These are phyloP conservation scores for Littorina saxatilis DNA, from an alignment of 1,140 invertebrate species.

Conservation along the genomic window DNA sequence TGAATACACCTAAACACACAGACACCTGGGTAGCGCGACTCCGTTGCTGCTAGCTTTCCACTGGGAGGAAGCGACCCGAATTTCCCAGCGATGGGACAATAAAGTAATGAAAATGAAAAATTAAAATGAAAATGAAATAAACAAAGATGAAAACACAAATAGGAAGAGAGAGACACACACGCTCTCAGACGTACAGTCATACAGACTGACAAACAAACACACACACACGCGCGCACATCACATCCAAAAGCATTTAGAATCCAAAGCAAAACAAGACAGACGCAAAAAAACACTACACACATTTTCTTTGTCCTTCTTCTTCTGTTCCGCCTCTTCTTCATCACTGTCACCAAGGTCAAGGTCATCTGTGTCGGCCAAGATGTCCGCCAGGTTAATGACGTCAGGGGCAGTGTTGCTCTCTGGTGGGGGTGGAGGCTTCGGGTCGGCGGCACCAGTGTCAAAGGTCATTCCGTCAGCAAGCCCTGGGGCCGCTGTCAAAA, in stretches of 20 bases:
- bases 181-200: no score
- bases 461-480: constrained; percentile 79
- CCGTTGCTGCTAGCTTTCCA: no score
- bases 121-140: no score
- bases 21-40: no score
- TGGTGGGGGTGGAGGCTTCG: neutral
- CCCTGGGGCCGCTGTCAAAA: constrained; percentile 82
- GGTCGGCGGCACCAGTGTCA: constrained; percentile 1
- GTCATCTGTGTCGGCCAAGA: constrained; percentile 64
- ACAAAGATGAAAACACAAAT: no score
- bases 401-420: neutral
- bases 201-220: no score
- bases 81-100: no score
- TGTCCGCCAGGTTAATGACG: constrained; percentile 63
- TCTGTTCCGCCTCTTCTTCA: constrained; percentile 51
- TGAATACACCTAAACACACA: no score
- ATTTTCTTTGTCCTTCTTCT: constrained; percentile 23
- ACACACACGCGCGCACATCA: no score
- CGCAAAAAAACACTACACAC: neutral
- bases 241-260: neutral
- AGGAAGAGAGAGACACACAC: no score
- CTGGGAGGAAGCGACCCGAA: no score
- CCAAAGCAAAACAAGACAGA: neutral
- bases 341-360: constrained; percentile 63
- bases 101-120: no score